These are phyloP conservation scores for Volucella inflata DNA, from an alignment of 2,888 invertebrate species.

Conservation along the genomic window DNA sequence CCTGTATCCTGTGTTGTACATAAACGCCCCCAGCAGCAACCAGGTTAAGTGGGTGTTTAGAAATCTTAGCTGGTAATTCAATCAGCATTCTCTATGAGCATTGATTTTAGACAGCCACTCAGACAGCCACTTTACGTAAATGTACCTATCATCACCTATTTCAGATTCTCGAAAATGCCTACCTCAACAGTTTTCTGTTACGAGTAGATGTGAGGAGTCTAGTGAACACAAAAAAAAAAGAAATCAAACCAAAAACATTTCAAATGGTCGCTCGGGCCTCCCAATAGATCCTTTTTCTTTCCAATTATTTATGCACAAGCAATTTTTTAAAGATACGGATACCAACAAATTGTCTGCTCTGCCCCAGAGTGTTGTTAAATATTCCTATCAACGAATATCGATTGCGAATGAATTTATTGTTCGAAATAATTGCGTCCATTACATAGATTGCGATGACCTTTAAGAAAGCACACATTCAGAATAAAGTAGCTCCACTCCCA, in stretches of 20 bases:
- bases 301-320: not conserved
- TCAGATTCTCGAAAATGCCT: not conserved
- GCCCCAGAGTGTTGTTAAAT: conserved; percentile 18
- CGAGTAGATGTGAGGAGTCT: not conserved
- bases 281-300: not conserved
- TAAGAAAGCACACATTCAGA: conserved; percentile 30
- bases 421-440: conserved; percentile 44
- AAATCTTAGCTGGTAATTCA: conserved; percentile 36
- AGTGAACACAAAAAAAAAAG: not conserved
- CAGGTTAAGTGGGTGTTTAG: conserved; percentile 18
- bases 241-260: not conserved
- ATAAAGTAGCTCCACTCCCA: conserved; percentile 19
- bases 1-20: too few species aligned
- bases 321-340: not conserved
- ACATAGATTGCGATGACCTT: conserved; percentile 27
- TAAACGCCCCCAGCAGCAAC: too few species aligned
- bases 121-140: conserved; percentile 25
- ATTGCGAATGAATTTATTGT: conserved; percentile 47
- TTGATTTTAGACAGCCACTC: conserved; percentile 41
- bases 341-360: not conserved
- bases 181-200: not conserved
- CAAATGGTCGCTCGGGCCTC: too few species aligned
- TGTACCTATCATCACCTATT: conserved; percentile 18
- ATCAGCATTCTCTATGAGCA: conserved; percentile 46
- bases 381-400: conserved; percentile 51